Percentiles rank a stretch among this genome's conserved stretches.
Conservation (phyloP, 2,888 invertebrate genomes). For the Agrochola circellaris region DNA sequence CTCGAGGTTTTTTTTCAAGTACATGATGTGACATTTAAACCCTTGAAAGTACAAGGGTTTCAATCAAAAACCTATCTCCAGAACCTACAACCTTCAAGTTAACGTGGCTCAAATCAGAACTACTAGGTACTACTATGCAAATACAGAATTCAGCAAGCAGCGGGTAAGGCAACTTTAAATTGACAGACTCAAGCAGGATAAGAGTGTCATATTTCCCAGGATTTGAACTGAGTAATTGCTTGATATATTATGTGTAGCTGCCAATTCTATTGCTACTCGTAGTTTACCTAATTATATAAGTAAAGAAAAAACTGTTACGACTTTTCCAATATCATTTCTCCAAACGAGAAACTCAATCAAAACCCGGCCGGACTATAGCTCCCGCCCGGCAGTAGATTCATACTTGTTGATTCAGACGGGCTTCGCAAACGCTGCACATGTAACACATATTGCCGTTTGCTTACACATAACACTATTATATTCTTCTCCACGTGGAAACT, state of each 20-base stretch:
- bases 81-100: not conserved
- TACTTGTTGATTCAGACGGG: constrained; percentile 83
- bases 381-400: constrained; percentile 63
- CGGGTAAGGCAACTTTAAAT: not conserved
- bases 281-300: not conserved
- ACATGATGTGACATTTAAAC: too few relatives aligned
- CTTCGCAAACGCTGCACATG: constrained; percentile 71
- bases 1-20: too few relatives aligned
- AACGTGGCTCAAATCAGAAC: too few relatives aligned
- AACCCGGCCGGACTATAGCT: constrained; percentile 38
- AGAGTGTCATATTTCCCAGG: too few relatives aligned
- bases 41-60: not conserved
- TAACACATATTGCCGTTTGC: constrained; percentile 63
- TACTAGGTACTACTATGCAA: too few relatives aligned
- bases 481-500: constrained; percentile 43
- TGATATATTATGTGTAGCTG: not conserved
- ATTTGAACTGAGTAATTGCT: not conserved
- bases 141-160: not conserved
- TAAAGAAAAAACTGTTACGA: not conserved
- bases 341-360: not conserved
- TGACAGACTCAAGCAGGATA: not conserved
- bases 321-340: not conserved
- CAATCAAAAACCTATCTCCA: not conserved
- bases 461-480: constrained; percentile 53
- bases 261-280: not conserved